Base-by-base conservation (phyloP, 1,140 invertebrate species). In the Ceratina calcarata region DNA sequence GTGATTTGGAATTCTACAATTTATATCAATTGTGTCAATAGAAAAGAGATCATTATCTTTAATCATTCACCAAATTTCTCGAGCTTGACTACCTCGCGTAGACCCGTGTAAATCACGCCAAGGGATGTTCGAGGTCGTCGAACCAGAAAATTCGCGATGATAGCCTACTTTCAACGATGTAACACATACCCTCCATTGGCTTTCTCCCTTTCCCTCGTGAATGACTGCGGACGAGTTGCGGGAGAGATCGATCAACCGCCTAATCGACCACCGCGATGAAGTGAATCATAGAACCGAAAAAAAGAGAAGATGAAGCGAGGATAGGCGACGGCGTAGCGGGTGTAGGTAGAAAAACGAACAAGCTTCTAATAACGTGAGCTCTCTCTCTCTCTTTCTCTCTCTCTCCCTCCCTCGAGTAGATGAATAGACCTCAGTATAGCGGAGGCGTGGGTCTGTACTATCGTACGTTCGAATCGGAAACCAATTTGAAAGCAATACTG, bases 401-500 rank as follows among this genome's bases (percentile, higher is more conserved):
- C 37, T 45, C 37, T 45, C 37, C 10, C 37, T 45, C 37, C 7
- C 65, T 61, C 64, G 83, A 76, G 61, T 73, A 62, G 82, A 64
- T 71, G 86, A 81, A 80, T 79, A 82, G 82, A 79, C 55, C 57
- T 66, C 68, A 73, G 72, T 85, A 66, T 60, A 68, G 65, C 37
- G 24, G 69, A 80, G 81, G 83, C 75, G 88, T 88, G 85, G 86
- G 84, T 87, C 83, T 84, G 85, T 69, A 68, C 83, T 91, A 92
- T 93, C 91, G 83, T 82, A 83, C 84, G 88, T 89, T 89, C 84
- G 89, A 91, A 93, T 93, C 91, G 90, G 87, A 91, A 93, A 93
- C 89, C 92, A 92, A 93, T 93, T 92, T 91, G 88, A 89, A 90
- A 91, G 90, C 89, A 91, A 92, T 92, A 91, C 87, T 87, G 87